Conservation (phyloP, 2,797 vertebrate species). For the Ptychadena robeensis region DNA sequence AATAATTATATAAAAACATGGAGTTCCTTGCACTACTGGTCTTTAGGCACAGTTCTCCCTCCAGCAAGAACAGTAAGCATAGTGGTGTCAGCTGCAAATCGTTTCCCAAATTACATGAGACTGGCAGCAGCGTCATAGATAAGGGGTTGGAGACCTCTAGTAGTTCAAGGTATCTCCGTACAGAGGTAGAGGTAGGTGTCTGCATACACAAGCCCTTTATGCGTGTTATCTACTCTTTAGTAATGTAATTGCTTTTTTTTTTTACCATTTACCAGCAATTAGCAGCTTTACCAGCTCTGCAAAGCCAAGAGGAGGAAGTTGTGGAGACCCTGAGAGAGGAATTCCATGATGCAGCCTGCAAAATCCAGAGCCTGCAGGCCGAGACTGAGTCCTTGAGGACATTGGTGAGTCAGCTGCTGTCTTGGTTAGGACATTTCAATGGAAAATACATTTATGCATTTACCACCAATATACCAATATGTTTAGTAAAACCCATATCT, state of each 20-base stretch:
- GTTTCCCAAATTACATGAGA: too few relatives aligned
- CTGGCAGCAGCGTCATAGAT: too few relatives aligned
- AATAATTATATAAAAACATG: too few relatives aligned
- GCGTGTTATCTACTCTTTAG: background rate
- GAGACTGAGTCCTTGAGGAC: conserved; percentile 89
- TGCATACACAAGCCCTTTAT: background rate
- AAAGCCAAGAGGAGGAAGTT: conserved; percentile 84
- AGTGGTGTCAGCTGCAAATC: too few relatives aligned
- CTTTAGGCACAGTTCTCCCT: too few relatives aligned
- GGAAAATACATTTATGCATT: background rate
- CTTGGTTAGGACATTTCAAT: background rate
- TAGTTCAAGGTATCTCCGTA: background rate
- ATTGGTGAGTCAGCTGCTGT: conserved; percentile 74
- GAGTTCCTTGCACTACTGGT: too few relatives aligned
- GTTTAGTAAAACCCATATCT: background rate
- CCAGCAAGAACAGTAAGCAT: too few relatives aligned
- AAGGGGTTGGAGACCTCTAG: too few relatives aligned
- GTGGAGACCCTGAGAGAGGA: conserved; percentile 84
- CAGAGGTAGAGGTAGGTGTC: background rate
- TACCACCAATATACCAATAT: background rate
- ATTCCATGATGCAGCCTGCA: conserved; percentile 80
- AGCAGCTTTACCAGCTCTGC: conserved; percentile 69
- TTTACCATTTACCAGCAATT: conserved; percentile 69
- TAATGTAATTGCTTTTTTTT: conserved; percentile 23
- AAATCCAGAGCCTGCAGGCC: conserved; percentile 90